These are phyloP conservation scores for Geotrypetes seraphini DNA, from an alignment of 2,797 vertebrate genomes.

Conservation along the genomic window DNA sequence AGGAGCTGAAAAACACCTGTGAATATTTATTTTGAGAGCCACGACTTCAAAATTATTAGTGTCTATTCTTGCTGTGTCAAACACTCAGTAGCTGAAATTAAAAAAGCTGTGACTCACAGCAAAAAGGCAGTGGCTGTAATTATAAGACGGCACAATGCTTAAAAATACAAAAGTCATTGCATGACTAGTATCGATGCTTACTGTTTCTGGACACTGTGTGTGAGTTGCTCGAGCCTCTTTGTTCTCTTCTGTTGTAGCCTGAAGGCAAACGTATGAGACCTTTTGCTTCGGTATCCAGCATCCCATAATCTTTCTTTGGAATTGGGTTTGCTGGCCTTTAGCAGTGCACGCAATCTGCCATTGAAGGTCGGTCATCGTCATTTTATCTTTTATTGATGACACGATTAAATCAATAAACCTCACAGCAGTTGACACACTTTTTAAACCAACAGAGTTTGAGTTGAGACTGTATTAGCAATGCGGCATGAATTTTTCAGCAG, in stretches of 20 bases:
- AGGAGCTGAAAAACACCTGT: too few species aligned
- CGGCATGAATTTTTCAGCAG: background rate
- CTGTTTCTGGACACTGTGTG: too few species aligned
- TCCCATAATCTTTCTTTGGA: background rate
- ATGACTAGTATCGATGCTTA: too few species aligned
- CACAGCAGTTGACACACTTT: background rate
- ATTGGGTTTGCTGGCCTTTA: accelerated
- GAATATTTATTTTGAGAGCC: too few species aligned
- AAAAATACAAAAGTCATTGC: too few species aligned
- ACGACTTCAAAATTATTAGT: too few species aligned
- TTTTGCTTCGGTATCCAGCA: background rate
- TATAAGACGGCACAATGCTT: too few species aligned
- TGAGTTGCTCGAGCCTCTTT: too few species aligned
- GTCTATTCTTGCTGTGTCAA: too few species aligned
- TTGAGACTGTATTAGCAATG: background rate
- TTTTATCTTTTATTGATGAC: background rate
- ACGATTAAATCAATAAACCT: background rate
- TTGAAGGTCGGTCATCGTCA: background rate
- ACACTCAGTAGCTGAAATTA: too few species aligned
- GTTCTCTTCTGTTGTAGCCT: background rate
- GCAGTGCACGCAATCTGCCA: background rate
- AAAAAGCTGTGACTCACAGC: too few species aligned
- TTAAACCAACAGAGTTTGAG: background rate
- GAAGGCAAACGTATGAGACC: background rate
- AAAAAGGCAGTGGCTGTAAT: too few species aligned